These are phyloP conservation scores for Silvanus unidentatus DNA, from an alignment of 2,888 invertebrate genomes.

Conservation along the genomic window DNA sequence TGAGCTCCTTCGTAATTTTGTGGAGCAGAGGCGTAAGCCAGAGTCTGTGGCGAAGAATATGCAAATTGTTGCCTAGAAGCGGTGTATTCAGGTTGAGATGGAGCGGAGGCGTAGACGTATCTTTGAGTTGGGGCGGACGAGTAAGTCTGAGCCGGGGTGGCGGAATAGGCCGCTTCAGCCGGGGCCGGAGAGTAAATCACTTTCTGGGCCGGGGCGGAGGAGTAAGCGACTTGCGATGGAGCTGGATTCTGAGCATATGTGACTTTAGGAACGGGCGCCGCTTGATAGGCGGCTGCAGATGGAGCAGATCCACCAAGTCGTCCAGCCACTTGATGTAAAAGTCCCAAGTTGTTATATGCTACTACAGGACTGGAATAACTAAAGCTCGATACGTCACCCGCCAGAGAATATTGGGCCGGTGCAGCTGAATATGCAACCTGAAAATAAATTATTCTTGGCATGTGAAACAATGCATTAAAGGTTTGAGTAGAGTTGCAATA, in stretches of 20 bases:
- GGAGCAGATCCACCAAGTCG: conserved; percentile 20
- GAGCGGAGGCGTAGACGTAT: conserved; percentile 3
- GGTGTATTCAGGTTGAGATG: conserved; percentile 6
- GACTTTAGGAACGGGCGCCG: conserved; percentile 12
- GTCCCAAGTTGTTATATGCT: conserved; percentile 39
- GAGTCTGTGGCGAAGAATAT: conserved; percentile 6
- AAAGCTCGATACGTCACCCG: conserved; percentile 43
- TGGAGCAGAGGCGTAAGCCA: conserved; percentile 10
- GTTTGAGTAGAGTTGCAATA: too few species aligned
- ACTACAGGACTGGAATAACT: conserved; percentile 42
- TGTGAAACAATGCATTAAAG: too few species aligned
- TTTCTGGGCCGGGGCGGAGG: conserved; percentile 16
- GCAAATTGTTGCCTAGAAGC: conserved; percentile 5
- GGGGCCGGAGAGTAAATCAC: conserved; percentile 12
- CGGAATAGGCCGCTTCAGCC: conserved; percentile 2
- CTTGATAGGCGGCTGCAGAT: conserved; percentile 17
- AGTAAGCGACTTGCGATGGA: conserved; percentile 11
- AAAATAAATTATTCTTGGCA: conserved; percentile 15
- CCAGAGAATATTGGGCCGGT: conserved; percentile 36
- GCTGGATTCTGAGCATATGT: conserved; percentile 8
- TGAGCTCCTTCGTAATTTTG: conserved; percentile 18
- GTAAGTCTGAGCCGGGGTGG: conserved; percentile 6
- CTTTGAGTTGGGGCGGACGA: conserved; percentile 1
- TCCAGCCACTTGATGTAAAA: conserved; percentile 35
- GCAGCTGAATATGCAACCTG: conserved; percentile 21